phyloP scores from a whole-genome alignment of 53 echinoderm and acorn worm species.

The Echinarachnius parma region DNA sequence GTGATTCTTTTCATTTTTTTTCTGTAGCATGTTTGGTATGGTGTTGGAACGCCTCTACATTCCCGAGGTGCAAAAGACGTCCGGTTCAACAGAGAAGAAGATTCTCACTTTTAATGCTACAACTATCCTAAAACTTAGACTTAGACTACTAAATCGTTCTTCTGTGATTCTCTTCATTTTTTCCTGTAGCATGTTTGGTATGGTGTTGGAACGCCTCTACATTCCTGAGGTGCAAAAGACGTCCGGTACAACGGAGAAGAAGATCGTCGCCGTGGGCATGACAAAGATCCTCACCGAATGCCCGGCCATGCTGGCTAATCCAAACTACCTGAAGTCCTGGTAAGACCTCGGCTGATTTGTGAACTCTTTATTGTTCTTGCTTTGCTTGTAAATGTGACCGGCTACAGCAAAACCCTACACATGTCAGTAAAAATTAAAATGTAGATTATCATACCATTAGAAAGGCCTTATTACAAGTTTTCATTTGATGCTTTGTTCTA shows the following conservation, averaged over 20 bases:
- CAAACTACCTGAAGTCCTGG: slow-evolving; percentile 65
- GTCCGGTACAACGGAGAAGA: slow-evolving; percentile 81
- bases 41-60: slow-evolving; percentile 82
- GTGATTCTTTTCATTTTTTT: not conserved
- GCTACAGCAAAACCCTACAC: no score
- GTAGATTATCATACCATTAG: no score
- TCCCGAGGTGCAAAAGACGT: slow-evolving; percentile 91
- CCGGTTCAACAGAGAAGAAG: slow-evolving; percentile 83
- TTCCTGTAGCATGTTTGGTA: slow-evolving; percentile 77
- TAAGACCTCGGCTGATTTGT: no score
- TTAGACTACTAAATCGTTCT: not conserved
- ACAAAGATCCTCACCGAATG: slow-evolving; percentile 84
- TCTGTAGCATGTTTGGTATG: slow-evolving; percentile 84
- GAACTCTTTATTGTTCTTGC: no score
- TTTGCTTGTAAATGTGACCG: no score
- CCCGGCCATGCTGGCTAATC: slow-evolving; percentile 57
- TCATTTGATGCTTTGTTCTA: no score
- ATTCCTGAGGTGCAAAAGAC: slow-evolving; percentile 91
- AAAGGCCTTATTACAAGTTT: no score
- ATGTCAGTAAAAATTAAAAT: no score
- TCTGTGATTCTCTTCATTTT: not conserved
- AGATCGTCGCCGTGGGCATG: slow-evolving; percentile 93
- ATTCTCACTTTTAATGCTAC: no score
- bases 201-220: slow-evolving; percentile 84
- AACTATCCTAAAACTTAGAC: no score